Conservation (phyloP, 1,140 invertebrate genomes). For the Arion vulgaris region DNA sequence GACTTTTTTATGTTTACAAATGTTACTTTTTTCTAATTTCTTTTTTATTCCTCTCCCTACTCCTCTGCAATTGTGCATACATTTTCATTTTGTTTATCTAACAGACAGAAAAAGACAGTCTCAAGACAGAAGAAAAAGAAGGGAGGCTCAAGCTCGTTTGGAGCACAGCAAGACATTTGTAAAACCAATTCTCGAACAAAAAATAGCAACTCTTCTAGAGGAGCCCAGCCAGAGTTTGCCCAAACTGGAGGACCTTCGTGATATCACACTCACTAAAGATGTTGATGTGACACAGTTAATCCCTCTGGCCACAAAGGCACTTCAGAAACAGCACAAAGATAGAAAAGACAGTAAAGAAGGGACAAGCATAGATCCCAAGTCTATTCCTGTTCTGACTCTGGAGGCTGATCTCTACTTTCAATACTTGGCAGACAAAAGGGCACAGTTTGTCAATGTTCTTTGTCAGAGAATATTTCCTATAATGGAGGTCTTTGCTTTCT, state of each 20-base stretch:
- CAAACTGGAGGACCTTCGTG: conserved; percentile 5
- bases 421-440: conserved; percentile 18
- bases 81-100: not conserved
- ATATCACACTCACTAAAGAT: conserved; percentile 17
- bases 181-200: conserved; percentile 1
- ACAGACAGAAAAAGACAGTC: not conserved
- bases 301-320: not conserved
- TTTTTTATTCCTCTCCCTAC: no score
- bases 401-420: conserved; percentile 24
- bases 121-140: conserved; percentile 8
- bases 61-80: no score
- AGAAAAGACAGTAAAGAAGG: not conserved
- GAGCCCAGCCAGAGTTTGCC: not conserved
- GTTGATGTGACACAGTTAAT: conserved; percentile 23
- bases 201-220: not conserved
- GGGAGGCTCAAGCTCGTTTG: conserved; percentile 4
- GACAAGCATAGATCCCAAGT: conserved; percentile 34
- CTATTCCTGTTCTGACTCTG: conserved; percentile 6
- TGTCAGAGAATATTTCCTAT: conserved; percentile 28
- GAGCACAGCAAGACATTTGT: not conserved
- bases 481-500: conserved; percentile 28
- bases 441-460: conserved; percentile 14
- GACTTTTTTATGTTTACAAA: no score
- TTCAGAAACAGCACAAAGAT: not conserved
- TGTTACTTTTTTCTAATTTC: no score